phyloP scores from a whole-genome alignment of 2,888 invertebrate species.

The Ischnus inquisitorius region DNA sequence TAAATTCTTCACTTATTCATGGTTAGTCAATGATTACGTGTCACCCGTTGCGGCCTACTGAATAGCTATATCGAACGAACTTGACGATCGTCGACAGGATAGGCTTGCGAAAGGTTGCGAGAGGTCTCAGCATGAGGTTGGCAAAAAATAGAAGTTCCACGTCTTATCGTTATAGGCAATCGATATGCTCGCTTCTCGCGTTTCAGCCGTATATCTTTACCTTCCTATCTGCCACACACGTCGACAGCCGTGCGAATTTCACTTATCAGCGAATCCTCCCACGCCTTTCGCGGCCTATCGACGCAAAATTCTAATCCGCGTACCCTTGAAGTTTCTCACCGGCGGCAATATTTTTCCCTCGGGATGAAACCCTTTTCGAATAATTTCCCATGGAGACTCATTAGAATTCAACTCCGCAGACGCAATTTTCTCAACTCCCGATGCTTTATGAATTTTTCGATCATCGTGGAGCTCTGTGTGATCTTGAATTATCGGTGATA shows the following conservation, averaged over 20 bases:
- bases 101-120: neutral
- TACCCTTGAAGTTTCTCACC: neutral
- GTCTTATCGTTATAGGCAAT: conserved; percentile 40
- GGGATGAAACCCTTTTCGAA: neutral
- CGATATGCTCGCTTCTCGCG: conserved; percentile 29
- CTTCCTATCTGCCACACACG: neutral
- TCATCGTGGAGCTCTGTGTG: neutral
- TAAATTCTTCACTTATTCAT: conserved; percentile 9
- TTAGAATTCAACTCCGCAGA: too few relatives aligned
- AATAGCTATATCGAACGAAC: neutral
- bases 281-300: neutral
- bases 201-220: neutral
- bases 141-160: conserved; percentile 54
- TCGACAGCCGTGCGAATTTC: neutral
- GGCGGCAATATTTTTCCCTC: neutral
- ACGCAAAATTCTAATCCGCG: neutral
- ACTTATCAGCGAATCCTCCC: neutral
- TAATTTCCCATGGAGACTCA: neutral
- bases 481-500: neutral
- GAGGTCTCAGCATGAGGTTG: neutral
- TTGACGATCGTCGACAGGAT: neutral
- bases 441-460: neutral
- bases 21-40: conserved; percentile 1
- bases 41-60: neutral
- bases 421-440: neutral